Evolutionary conservation across 1,140 invertebrate genomes (phyloP), one percentile per base, ranked within the genome.

Genomic region (Hermetia illucens): DNA sequence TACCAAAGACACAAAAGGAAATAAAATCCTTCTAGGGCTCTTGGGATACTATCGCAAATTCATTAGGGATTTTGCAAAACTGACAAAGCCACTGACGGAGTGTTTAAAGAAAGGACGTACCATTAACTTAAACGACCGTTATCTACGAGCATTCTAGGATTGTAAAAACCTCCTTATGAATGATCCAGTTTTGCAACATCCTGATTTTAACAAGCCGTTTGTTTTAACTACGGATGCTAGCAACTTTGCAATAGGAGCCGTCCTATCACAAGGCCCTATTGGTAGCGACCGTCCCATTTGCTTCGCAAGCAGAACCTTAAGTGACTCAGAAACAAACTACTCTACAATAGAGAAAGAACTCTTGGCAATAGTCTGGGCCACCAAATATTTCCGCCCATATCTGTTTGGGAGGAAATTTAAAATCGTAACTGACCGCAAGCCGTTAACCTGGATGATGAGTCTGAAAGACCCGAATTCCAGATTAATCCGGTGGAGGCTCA

Each of bases 361-460:
- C 21, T 43, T 73, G 12, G 66, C 63, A 2, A 55, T 72, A 8
- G 48, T 72, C 1, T 65, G 55, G 53, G 58, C 57, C 3, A 49
- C 62, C 2, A 54, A 66, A 41, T 44, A 66, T 27, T 70, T 66
- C 41, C 25, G 57, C 39, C 52, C 53, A 12, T 72, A 64, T 45
- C 38, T 71, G 3, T 58, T 53, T 41, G 60, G 58, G 22, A 52
- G 39, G 37, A 48, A 58, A n/a, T n/a, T n/a, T 41, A 53, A 31
- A 16, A 58, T 69, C 2, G 30, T 56, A 13, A 70, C 66, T 0
- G 69, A 73, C 42, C 67, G 70, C 37, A 55, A 55, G 44, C 58
- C 62, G 2, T 47, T 71, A 25, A 46, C 36, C 18, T 71, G 60
- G 57, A 39, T 70, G 5, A 27, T 25, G 21, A 47, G 39, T 15